Base-by-base conservation (phyloP, 2,888 invertebrate species). In the Zaprionus obscuricornis region DNA sequence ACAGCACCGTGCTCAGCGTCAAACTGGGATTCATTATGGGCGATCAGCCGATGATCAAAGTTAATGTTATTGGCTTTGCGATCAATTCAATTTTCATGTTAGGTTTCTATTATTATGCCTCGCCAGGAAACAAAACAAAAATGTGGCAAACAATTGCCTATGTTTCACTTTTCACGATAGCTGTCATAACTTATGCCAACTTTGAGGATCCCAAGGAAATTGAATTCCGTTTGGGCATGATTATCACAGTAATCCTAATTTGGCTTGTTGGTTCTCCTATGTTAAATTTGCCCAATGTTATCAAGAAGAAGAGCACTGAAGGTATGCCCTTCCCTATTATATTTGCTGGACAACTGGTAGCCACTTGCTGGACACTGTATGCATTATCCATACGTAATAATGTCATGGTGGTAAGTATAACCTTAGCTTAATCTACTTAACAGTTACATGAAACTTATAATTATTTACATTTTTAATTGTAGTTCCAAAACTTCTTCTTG, bases 271-370 rank as follows among this genome's bases (percentile, higher is more conserved):
- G 93, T 0, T 92, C 94, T 5, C 96, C 96, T 0, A 90, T 96
- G 2, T 90, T 94, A 11, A 92, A 92, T 83, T 86, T 96, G 83
- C 95, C 92, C 73, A 92, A 94, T 54, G 95, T 98, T 49, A 93
- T 98, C 22, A 91, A 91, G 84, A 95, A 94, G 10, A 94, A 95
- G 90, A 96, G 95, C 89, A 96, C 97, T 0, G 96, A 95, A 62
- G 93, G 94, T 26, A 92, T 98, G 90, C 97, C 98, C 3, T 96
- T 98, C 88, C 96, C 97, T 5, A 92, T 98, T 56, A 97, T 97
- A 82, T 90, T 96, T 24, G 94, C 95, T 72, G 97, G 96, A 66
- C 93, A 96, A 20, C 84, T 96, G 3, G 96, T 97, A n/a, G 69
- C 86, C 11, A 59, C 74, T 2, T 75, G 88, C 8, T 90, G 90